phyloP scores from a whole-genome alignment of 2,113 vertebrate species.

The Bubo scandiacus region DNA sequence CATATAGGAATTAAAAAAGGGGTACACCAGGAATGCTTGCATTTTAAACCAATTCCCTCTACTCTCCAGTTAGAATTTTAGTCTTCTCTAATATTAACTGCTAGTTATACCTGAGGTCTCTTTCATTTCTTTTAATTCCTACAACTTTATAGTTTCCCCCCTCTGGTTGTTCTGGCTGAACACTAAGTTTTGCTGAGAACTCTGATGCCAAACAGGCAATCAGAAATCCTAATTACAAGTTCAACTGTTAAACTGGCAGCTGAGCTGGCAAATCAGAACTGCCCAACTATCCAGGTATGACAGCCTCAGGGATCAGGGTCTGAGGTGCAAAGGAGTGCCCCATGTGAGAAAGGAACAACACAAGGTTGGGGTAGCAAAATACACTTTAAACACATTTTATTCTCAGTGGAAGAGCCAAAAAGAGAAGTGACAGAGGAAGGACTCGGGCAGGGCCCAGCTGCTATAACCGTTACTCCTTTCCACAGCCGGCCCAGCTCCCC shows the following conservation, averaged over 20 bases:
- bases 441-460: fast-evolving
- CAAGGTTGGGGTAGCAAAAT: fast-evolving
- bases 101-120: background rate
- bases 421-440: background rate
- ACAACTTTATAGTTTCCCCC: background rate
- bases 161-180: background rate
- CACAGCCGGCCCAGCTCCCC: background rate
- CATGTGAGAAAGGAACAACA: fast-evolving
- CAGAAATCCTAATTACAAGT: background rate
- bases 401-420: background rate
- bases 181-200: background rate
- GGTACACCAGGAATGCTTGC: background rate
- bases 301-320: fast-evolving
- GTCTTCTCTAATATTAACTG: background rate
- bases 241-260: background rate
- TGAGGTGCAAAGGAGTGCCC: background rate
- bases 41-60: background rate
- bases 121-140: background rate
- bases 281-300: background rate
- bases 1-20: background rate
- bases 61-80: background rate
- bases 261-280: no score
- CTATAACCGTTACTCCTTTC: background rate
- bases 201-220: background rate
- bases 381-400: background rate